A percentile compares a stretch with the other conserved stretches of the same genome.
phyloP scores from a whole-genome alignment of 2,797 vertebrate species.

The Coracias cyanogaster region DNA sequence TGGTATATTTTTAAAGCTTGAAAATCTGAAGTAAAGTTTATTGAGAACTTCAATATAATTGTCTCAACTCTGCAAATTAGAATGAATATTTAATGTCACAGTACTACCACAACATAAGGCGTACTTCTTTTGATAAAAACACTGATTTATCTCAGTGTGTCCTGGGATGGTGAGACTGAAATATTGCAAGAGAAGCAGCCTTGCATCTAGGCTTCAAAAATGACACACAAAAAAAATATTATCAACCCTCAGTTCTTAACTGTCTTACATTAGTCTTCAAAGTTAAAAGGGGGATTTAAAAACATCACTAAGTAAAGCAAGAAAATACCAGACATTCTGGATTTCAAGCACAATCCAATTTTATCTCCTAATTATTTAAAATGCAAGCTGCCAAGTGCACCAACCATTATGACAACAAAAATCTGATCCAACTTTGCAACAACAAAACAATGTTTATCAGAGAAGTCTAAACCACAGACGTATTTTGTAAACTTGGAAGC shows the following conservation, averaged over 20 bases:
- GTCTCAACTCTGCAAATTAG: background rate
- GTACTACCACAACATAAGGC: constrained; percentile 3
- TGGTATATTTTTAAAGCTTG: background rate
- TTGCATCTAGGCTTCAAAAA: constrained; percentile 44
- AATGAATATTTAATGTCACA: constrained; percentile 42
- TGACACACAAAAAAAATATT: too few species aligned
- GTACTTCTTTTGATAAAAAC: constrained; percentile 16
- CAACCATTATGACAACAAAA: constrained; percentile 57
- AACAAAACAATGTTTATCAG: constrained; percentile 68
- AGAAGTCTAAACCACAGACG: constrained; percentile 65
- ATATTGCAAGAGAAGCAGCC: constrained; percentile 16
- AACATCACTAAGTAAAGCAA: constrained; percentile 49
- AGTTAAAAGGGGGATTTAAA: constrained; percentile 51
- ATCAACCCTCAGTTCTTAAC: constrained; percentile 33
- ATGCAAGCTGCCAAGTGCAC: constrained; percentile 41
- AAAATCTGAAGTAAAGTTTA: constrained; percentile 22
- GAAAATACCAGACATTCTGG: constrained; percentile 60
- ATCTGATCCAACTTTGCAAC: constrained; percentile 65
- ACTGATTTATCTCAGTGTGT: constrained; percentile 27
- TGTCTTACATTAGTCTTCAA: constrained; percentile 28
- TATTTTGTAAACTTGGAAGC: constrained; percentile 73
- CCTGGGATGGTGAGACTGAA: constrained; percentile 21
- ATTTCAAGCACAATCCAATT: constrained; percentile 58
- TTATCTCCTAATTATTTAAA: constrained; percentile 68
- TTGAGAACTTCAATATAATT: background rate